Conservation (phyloP, 2,888 invertebrate genomes). For the Gerris lacustris region DNA sequence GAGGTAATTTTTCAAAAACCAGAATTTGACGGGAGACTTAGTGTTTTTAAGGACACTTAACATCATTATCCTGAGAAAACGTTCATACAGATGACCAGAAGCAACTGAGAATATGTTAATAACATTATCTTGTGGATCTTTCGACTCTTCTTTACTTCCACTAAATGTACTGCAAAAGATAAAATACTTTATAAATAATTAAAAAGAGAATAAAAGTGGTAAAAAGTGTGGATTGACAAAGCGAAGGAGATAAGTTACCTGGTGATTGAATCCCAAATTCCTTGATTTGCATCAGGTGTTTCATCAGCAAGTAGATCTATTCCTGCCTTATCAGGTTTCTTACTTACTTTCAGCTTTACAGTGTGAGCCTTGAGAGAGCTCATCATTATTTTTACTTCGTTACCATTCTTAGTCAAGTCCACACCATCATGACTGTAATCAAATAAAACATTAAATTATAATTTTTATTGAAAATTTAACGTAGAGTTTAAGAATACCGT, state of each 20-base stretch:
- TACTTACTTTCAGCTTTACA: constrained; percentile 78
- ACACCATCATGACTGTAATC: constrained; percentile 58
- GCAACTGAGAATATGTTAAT: constrained; percentile 97
- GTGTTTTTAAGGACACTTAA: constrained; percentile 90
- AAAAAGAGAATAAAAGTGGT: too few species aligned
- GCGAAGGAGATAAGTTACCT: constrained; percentile 48
- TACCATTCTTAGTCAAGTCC: constrained; percentile 55
- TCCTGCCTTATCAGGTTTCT: constrained; percentile 76
- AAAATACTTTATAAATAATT: too few species aligned
- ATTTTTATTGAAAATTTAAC: not conserved
- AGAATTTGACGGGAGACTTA: constrained; percentile 93
- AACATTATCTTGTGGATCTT: constrained; percentile 57
- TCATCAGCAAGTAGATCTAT: constrained; percentile 78
- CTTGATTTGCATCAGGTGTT: constrained; percentile 49
- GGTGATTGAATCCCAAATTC: constrained; percentile 90
- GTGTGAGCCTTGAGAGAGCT: constrained; percentile 79
- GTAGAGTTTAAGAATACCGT: too few species aligned
- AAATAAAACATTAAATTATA: constrained; percentile 2
- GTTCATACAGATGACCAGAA: constrained; percentile 94
- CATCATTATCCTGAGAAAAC: constrained; percentile 98
- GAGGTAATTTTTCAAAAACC: constrained; percentile 98
- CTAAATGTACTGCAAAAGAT: constrained; percentile 36
- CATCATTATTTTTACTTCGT: constrained; percentile 65
- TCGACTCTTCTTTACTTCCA: constrained; percentile 40
- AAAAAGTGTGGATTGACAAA: constrained; percentile 40